These are phyloP conservation scores for Rhyzopertha dominica DNA, from an alignment of 1,140 invertebrate genomes.

Conservation along the genomic window DNA sequence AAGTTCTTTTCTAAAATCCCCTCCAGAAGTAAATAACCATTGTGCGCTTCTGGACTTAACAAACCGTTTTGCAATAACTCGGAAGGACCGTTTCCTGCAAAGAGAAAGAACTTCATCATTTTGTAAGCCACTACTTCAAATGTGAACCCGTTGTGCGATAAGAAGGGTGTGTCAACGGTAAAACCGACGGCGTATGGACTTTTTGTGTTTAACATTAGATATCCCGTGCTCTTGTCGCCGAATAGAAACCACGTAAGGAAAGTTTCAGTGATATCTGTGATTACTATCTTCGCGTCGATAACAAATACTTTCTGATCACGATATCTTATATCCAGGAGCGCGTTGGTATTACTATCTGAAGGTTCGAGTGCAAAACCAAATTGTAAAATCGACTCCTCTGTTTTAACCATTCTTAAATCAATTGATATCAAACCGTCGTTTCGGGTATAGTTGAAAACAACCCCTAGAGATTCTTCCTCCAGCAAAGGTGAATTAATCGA, in stretches of 20 bases:
- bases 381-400: no score
- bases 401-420: no score
- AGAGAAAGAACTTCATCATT: conserved; percentile 1
- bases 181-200: neutral
- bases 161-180: neutral
- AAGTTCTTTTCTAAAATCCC: neutral
- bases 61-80: neutral
- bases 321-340: no score
- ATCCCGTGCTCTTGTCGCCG: neutral
- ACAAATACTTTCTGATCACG: no score
- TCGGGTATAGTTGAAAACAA: no score
- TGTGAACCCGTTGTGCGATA: neutral
- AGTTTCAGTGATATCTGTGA: no score
- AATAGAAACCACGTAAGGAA: neutral
- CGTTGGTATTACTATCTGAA: no score
- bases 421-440: no score
- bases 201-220: neutral
- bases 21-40: neutral
- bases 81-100: conserved; percentile 1
- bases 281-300: no score
- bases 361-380: no score
- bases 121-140: neutral
- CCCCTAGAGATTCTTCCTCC: no score
- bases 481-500: no score
- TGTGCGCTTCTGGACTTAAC: neutral